phyloP scores from a whole-genome alignment of 2,888 invertebrate species.

The Oconnorella tubifera region DNA sequence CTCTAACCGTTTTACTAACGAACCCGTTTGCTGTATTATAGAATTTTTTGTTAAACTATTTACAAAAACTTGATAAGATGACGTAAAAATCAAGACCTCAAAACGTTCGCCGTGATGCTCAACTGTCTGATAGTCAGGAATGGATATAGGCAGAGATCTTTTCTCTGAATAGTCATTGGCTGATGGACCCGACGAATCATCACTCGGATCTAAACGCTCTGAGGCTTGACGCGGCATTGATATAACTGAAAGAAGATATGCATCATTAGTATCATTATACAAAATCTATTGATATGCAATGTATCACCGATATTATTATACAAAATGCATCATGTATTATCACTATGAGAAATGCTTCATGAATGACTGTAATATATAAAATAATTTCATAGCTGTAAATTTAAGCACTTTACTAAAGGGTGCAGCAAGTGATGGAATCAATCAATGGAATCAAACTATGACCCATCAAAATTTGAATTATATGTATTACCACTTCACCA shows the following conservation, averaged over 20 bases:
- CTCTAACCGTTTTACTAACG: too few relatives aligned
- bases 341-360: neutral
- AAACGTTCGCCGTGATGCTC: slow-evolving; percentile 71
- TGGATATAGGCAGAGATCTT: slow-evolving; percentile 69
- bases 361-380: neutral
- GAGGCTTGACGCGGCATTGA: slow-evolving; percentile 54
- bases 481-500: too few relatives aligned
- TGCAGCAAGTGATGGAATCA: too few relatives aligned
- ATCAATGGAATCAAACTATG: too few relatives aligned
- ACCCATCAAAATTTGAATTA: too few relatives aligned
- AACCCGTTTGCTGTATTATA: too few relatives aligned
- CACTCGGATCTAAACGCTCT: slow-evolving; percentile 58
- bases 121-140: slow-evolving; percentile 85
- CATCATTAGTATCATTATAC: slow-evolving; percentile 4
- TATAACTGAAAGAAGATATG: slow-evolving; percentile 49
- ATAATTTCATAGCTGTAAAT: too few relatives aligned
- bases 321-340: neutral
- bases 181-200: slow-evolving; percentile 73
- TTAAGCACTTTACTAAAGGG: too few relatives aligned
- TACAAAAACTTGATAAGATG: too few relatives aligned
- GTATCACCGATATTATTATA: too few relatives aligned
- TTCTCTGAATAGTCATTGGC: slow-evolving; percentile 76
- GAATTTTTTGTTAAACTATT: too few relatives aligned
- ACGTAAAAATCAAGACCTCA: too few relatives aligned
- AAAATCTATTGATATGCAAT: neutral